phyloP scores from a whole-genome alignment of 2,888 invertebrate genomes.

The Drosophila pegasa region DNA sequence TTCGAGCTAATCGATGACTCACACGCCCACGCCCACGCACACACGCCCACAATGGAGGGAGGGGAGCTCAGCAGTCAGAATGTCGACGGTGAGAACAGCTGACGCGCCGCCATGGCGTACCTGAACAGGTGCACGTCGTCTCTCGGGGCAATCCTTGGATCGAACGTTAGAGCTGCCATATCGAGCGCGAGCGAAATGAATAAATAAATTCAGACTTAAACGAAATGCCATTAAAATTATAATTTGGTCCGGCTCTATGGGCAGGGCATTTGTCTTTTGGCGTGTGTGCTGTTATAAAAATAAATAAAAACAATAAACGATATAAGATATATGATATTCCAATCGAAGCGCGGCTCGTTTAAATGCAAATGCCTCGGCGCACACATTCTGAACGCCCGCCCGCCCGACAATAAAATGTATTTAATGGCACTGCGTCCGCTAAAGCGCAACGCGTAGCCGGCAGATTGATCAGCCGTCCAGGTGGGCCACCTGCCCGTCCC shows the following conservation, averaged over 20 bases:
- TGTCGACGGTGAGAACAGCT: neutral
- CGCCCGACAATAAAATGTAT: constrained; percentile 58
- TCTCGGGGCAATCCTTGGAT: constrained; percentile 46
- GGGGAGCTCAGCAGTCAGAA: neutral
- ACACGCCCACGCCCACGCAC: too few species aligned
- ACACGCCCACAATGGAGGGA: neutral
- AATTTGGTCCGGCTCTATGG: constrained; percentile 33
- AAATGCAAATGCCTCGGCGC: constrained; percentile 67
- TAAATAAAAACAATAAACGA: constrained; percentile 21
- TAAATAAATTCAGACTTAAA: constrained; percentile 25
- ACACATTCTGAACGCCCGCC: constrained; percentile 7
- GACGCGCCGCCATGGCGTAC: constrained; percentile 50
- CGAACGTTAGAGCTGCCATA: constrained; percentile 42
- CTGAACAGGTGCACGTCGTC: constrained; percentile 71
- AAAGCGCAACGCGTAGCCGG: neutral
- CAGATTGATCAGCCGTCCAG: constrained; percentile 27
- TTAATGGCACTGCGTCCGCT: constrained; percentile 48
- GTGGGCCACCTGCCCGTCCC: constrained; percentile 8
- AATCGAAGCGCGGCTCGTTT: constrained; percentile 51
- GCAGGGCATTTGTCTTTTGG: constrained; percentile 8
- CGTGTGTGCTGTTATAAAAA: constrained; percentile 28
- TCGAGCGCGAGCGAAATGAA: constrained; percentile 6
- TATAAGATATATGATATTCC: constrained; percentile 15
- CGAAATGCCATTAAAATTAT: constrained; percentile 49
- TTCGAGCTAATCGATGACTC: constrained; percentile 52